Evolutionary conservation across 1,140 invertebrate species (phyloP).

Genomic region (Zaprionus tsacasi): DNA sequence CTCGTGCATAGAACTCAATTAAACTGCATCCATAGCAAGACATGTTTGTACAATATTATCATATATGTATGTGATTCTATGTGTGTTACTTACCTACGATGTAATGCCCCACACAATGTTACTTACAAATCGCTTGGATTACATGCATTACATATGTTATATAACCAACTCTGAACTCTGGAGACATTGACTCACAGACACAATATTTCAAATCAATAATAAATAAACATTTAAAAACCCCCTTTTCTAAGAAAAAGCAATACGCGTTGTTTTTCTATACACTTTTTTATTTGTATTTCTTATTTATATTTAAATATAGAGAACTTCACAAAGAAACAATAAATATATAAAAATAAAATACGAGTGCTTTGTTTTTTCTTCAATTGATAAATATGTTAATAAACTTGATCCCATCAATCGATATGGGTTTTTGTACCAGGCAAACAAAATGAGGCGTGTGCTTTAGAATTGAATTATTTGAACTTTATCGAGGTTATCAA

Average conservation of each 20-base stretch:
- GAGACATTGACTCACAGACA: slow-evolving; percentile 7
- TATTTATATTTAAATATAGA: slow-evolving; percentile 1
- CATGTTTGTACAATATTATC: slow-evolving; percentile 23
- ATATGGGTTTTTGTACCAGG: not conserved
- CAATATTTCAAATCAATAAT: slow-evolving; percentile 36
- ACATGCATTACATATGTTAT: too few relatives aligned
- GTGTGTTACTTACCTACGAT: slow-evolving; percentile 6
- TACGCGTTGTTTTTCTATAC: slow-evolving; percentile 12
- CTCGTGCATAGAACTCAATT: slow-evolving; percentile 5
- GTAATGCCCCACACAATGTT: slow-evolving; percentile 13
- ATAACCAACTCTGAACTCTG: slow-evolving; percentile 10
- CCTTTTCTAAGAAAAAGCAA: slow-evolving; percentile 45
- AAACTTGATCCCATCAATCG: not conserved
- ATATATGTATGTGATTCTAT: slow-evolving; percentile 2
- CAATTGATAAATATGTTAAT: not conserved
- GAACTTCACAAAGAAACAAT: not conserved
- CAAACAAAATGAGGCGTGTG: not conserved
- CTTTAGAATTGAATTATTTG: not conserved
- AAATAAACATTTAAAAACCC: slow-evolving; percentile 28
- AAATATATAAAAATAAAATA: not conserved
- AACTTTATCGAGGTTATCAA: not conserved
- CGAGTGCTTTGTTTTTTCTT: not conserved
- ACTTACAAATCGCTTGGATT: slow-evolving; percentile 19
- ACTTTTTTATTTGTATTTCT: not conserved
- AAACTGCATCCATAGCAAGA: not conserved